A percentile compares a stretch with the other conserved stretches of the same genome.
phyloP scores from a whole-genome alignment of 1,140 invertebrate genomes.

The Aphelinus atriplicis region DNA sequence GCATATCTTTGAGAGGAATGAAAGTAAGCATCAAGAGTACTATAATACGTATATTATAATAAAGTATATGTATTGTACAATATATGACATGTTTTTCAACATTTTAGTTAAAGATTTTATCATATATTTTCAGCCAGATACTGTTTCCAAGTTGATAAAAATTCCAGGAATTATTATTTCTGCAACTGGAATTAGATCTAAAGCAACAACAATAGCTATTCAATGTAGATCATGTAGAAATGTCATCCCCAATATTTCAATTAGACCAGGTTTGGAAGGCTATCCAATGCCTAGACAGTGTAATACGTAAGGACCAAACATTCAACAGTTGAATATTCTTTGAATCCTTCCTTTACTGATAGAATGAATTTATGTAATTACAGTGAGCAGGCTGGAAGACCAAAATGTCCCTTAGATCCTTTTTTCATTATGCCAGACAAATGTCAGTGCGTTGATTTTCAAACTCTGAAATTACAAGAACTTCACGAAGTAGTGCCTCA shows the following conservation, averaged over 20 bases:
- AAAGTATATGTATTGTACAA: slow-evolving; percentile 5
- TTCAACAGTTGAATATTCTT: slow-evolving; percentile 4
- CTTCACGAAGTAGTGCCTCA: slow-evolving; percentile 96
- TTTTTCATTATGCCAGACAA: slow-evolving; percentile 98
- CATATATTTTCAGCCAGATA: slow-evolving; percentile 79
- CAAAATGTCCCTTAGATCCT: slow-evolving; percentile 96
- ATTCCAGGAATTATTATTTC: slow-evolving; percentile 96
- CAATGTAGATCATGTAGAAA: slow-evolving; percentile 95
- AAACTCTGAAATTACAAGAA: slow-evolving; percentile 94
- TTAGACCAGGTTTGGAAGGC: slow-evolving; percentile 96
- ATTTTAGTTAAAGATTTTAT: slow-evolving; percentile 29
- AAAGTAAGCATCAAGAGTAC: slow-evolving; percentile 72
- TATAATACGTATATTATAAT: slow-evolving; percentile 1
- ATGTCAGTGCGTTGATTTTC: slow-evolving; percentile 95
- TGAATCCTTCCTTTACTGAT: not conserved
- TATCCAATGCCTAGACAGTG: slow-evolving; percentile 97
- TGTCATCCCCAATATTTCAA: slow-evolving; percentile 86
- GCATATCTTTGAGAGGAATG: slow-evolving; percentile 83
- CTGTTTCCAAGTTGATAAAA: slow-evolving; percentile 93
- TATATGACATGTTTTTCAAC: slow-evolving; percentile 13
- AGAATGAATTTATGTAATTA: slow-evolving; percentile 30
- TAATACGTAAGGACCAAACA: slow-evolving; percentile 76
- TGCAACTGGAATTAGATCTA: slow-evolving; percentile 92
- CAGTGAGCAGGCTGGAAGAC: slow-evolving; percentile 88
- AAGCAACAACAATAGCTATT: slow-evolving; percentile 94